These are phyloP conservation scores for Pteronotus mesoamericanus DNA, from an alignment of 2,797 vertebrate species.

Conservation along the genomic window DNA sequence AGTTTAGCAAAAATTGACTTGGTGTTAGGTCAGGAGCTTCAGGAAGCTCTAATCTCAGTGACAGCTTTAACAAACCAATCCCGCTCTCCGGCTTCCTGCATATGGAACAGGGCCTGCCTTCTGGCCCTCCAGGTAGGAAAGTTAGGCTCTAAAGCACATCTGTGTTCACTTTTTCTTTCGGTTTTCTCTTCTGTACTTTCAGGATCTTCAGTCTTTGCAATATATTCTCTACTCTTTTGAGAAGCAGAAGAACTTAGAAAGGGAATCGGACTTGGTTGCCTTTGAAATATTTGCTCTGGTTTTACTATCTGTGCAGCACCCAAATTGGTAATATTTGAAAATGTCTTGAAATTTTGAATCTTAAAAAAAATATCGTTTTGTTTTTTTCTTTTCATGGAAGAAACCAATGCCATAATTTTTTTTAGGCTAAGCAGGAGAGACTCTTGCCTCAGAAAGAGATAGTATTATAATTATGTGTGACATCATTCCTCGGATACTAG, in stretches of 20 bases:
- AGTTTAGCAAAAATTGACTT: conserved; percentile 75
- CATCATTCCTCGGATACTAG: neutral
- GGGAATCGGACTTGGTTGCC: neutral
- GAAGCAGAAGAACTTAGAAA: conserved; percentile 17
- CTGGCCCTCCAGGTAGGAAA: conserved; percentile 48
- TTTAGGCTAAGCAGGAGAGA: neutral
- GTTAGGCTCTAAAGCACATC: neutral
- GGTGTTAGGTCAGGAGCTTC: conserved; percentile 62
- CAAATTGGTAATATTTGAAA: conserved; percentile 33
- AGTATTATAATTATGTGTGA: neutral
- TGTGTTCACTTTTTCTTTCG: neutral
- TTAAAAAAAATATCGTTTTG: neutral
- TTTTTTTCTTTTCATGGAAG: neutral
- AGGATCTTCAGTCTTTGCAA: neutral
- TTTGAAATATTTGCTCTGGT: conserved; percentile 35
- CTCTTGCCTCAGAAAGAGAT: neutral
- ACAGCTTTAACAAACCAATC: conserved; percentile 68
- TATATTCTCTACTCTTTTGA: neutral
- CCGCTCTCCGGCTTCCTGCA: conserved; percentile 46
- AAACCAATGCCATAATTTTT: neutral
- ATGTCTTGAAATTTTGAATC: neutral
- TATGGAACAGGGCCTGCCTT: conserved; percentile 19
- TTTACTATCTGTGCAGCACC: neutral
- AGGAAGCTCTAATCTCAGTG: conserved; percentile 66
- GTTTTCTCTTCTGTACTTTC: conserved; percentile 12